Base-by-base conservation (phyloP, 2,888 invertebrate species). In the Rapana venosa region DNA sequence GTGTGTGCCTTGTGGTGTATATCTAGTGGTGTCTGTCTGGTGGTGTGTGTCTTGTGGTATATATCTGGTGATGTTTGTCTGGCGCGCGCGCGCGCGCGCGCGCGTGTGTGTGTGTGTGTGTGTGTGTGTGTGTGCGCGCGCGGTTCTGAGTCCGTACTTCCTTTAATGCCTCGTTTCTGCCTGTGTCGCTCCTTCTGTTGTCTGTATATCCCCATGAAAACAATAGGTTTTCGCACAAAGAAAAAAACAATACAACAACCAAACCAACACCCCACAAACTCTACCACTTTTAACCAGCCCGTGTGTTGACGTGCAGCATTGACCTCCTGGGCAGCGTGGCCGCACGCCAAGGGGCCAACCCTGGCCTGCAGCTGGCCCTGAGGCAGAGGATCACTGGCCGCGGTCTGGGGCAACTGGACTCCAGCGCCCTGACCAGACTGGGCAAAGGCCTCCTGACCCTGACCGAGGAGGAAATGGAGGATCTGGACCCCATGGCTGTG, bases 391-490 rank as follows among this genome's bases (percentile, higher is more conserved):
- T 89, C 32, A 36, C 85, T 26, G 74, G 11, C n/a, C n/a, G n/a
- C 0, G 20, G n/a, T n/a, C 47, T 89, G 30, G 58, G 32, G 22
- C 30, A n/a, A 1, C 89, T 89, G 56, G 89, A 89, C 89, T 66
- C 89, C 56, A 77, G 56, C 35, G 83, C 86, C 17, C 87, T 92
- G 36, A 79, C 66, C 61, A 58, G 88, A 15, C 90, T 92, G 58
- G 92, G 92, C 26, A 89, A 89, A 35, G 92, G 91, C 32, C 87
- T 92, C 47, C 83, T 90, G 86, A 36, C 92, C 35, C 84, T 92
- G 15, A 58, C 88, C 20, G 47, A 88, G 13, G 90, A 90, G 22
- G 87, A 90, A 56, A 70, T 92, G 56, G 90, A 90, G 81, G 89
- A 91, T 56, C 87, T 90, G 15, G 88, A 89, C 58, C 87, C 89